A percentile compares a stretch with the other conserved stretches of the same genome.
Conservation (phyloP, 2,797 vertebrate genomes). For the Falco biarmicus region DNA sequence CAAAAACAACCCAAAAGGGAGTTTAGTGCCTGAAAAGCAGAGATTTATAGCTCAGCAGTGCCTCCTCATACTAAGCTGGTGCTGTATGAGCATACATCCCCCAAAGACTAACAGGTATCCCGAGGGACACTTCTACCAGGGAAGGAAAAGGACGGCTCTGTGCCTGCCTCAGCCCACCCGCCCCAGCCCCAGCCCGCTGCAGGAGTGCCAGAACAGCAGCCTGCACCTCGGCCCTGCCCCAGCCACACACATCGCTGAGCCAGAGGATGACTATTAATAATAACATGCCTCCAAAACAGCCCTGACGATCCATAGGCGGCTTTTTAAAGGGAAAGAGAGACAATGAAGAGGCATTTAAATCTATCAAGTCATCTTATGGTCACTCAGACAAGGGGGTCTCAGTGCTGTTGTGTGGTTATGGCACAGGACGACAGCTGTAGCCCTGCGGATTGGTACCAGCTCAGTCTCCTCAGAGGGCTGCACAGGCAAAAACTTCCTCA, state of each 20-base stretch:
- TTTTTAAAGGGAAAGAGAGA: neutral
- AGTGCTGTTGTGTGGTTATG: accelerated
- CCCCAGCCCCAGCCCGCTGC: neutral
- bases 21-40: neutral
- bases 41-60: conserved; percentile 22
- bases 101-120: neutral
- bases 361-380: neutral
- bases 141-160: accelerated
- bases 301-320: neutral
- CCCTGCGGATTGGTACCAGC: neutral
- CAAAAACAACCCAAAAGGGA: conserved; percentile 53
- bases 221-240: neutral
- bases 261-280: neutral
- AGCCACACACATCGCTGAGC: neutral
- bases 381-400: neutral
- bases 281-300: neutral
- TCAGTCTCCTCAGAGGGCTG: neutral
- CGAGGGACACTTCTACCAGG: neutral
- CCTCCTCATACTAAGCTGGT: neutral
- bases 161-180: neutral
- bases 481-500: neutral
- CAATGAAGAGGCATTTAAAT: neutral
- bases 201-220: neutral
- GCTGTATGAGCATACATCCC: neutral
- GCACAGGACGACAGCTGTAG: neutral